These are phyloP conservation scores for Zaprionus tsacasi DNA, from an alignment of 1,140 invertebrate genomes.

Conservation along the genomic window DNA sequence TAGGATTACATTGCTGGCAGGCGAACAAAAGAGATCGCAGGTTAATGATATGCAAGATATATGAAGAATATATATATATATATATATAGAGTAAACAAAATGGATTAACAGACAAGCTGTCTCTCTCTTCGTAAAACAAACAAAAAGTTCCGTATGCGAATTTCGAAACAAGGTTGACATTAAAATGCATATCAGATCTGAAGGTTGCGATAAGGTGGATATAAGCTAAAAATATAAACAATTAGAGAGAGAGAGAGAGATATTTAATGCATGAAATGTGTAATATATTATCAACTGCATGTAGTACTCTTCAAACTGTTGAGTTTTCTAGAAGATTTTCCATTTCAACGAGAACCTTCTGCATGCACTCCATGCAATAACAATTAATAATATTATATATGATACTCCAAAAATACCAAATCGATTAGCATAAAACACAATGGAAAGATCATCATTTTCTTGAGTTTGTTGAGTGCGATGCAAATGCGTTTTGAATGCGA, in stretches of 20 bases:
- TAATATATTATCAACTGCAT: neutral
- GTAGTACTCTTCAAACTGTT: neutral
- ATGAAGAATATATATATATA: neutral
- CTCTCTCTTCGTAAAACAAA: neutral
- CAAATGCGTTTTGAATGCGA: slow-evolving; percentile 4
- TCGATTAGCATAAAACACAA: neutral
- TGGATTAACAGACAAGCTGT: neutral
- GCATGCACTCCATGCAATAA: neutral
- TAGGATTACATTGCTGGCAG: neutral
- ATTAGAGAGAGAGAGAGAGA: neutral
- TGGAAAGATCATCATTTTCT: no score
- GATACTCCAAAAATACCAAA: neutral
- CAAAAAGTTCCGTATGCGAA: neutral
- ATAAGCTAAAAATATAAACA: neutral
- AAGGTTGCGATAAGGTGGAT: neutral
- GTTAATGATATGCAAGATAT: slow-evolving; percentile 3
- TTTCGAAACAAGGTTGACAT: neutral
- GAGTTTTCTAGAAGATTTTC: neutral
- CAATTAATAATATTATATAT: no score
- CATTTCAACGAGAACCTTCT: neutral
- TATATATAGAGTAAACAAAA: neutral
- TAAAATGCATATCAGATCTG: neutral
- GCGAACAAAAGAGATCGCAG: neutral
- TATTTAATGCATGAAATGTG: no score
- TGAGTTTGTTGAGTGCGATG: neutral